Evolutionary conservation across 2,888 invertebrate species (phyloP), one percentile per base, ranked within the genome.

Genomic region (Eupithecia pulchellata): DNA sequence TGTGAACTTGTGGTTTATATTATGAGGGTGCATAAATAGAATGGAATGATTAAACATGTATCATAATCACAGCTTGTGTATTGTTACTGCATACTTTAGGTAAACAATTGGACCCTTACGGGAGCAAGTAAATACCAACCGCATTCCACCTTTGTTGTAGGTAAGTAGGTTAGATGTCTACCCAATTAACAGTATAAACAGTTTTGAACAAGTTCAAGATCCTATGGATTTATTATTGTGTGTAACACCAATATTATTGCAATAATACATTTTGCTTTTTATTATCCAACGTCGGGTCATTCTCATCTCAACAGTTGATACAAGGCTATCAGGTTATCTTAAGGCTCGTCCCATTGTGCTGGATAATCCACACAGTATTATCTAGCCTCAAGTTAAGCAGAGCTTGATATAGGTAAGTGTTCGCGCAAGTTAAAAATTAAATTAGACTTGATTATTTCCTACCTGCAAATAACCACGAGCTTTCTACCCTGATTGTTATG

Each of bases 1-100:
- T 91, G 88, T 92, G 92, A 93, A 93, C 91, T 92, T 93, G 88
- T 78, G 77, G 89, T 84, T 86, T 93, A 94, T 93, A 92, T 81
- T 93, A 92, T 81, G 84, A 88, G 90, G 92, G 93, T 90, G 93
- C 17, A 5, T 20, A 47, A 20, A 39, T 47, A 20, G 20, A 47
- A 20, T 42, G 42, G 42, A 42, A 42, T 47, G 8, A 47, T 47
- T 47, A 47, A 47, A 47, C 47, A 47, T 47, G 47, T 20, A 47
- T 47, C 47, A 47, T 34, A 2, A 34, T 47, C 47, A 47, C 20
- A n/a, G 11, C 47, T 47, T 47, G 47, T 47, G 47, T 47, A 47
- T 47, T 47, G 20, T 47, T 47, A 47, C 47, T 20, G 47, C 9
- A 47, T 47, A 47, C 9, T 47, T 9, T 47, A 47, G 11, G 20